Evolutionary conservation across 2,888 invertebrate species (phyloP), one percentile per base, ranked within the genome.

Genomic region (Lasioglossum morio): DNA sequence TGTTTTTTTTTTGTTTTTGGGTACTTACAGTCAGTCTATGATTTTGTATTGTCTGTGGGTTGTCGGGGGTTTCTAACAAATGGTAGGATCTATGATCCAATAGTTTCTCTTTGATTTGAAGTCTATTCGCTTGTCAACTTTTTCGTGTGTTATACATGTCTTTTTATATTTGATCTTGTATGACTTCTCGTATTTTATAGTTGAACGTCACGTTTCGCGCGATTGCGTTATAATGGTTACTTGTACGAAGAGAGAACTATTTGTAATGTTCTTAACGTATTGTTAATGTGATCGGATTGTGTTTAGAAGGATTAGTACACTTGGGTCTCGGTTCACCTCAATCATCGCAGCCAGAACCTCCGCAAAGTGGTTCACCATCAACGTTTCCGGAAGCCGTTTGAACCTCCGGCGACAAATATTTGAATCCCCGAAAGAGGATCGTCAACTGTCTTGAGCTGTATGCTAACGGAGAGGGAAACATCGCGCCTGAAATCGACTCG

Each of bases 401-500:
- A 63, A 63, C 63, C 63, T 63, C 57, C 63, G 63, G 30, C 63
- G 30, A 27, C 34, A 30, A 63, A 30, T 34, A 63, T 34, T 30
- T 19, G 63, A 63, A 63, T 63, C 30, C 63, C 63, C 34, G 63
- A 30, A 30, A 63, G 34, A 63, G 30, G 30, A 63, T 63, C 63
- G 63, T 63, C 7, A 63, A 63, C 63, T 63, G 34, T 34, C 30
- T 63, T 63, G 63, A 30, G 19, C 63, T 63, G 63, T 37, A 34
- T 34, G 16, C 19, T 3, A 69, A 34, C 77, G 4, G 48, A 69
- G 66, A 80, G 40, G 79, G 34, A 57, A 57, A 8, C 72, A 60
- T 37, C 43, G 73, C 37, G 72, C 53, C 5, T 40, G 34, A 30
- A 46, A 72, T 46, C 77, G 27, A 23, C 69, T 37, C 60, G 48